Evolutionary conservation across 2,888 invertebrate species (phyloP), one percentile per base, ranked within the genome.

Genomic region (Rhingia rostrata): DNA sequence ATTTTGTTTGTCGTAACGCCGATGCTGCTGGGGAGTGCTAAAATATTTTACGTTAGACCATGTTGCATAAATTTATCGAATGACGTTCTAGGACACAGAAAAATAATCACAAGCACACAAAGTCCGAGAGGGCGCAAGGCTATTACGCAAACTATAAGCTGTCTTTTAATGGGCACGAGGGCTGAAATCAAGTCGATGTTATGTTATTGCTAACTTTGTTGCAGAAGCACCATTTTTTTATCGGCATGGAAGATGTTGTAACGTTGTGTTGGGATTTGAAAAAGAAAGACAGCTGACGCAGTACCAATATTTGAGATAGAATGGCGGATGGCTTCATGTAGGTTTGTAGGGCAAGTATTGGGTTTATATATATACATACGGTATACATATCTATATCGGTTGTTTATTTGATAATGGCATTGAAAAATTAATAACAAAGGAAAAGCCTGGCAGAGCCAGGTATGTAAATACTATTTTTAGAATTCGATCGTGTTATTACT

Each of bases 21-120:
- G 72, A 67, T 69, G 45, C 73, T 51, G 75, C 81, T 66, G 75
- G 73, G 64, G 69, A 78, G 78, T 83, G 78, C 83, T 79, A 61
- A 82, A 82, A 78, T 73, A 61, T 83, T 83, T 77, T 67, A 78
- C 77, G 77, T 69, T 81, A 61, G 77, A 82, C 54, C 61, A 73
- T 78, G 72, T 78, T 83, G 78, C 66, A 78, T 78, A 83, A 78
- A 83, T 83, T 83, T 83, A 78, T 83, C 54, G 72, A 72, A 78
- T 82, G 60, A 72, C 78, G 67, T 73, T 73, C 66, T 58, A 74
- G 54, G 61, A 73, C 66, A 66, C 72, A 61, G 35, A 41, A 74
- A 22, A 22, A 22, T 22, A 22, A 22, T 2, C 22, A 22, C 22
- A 22, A 22, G 22, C 22, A 22, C 22, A 22, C 22, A 22, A 1